Conservation (phyloP, 2,797 vertebrate genomes). For the Pristis pectinata region DNA sequence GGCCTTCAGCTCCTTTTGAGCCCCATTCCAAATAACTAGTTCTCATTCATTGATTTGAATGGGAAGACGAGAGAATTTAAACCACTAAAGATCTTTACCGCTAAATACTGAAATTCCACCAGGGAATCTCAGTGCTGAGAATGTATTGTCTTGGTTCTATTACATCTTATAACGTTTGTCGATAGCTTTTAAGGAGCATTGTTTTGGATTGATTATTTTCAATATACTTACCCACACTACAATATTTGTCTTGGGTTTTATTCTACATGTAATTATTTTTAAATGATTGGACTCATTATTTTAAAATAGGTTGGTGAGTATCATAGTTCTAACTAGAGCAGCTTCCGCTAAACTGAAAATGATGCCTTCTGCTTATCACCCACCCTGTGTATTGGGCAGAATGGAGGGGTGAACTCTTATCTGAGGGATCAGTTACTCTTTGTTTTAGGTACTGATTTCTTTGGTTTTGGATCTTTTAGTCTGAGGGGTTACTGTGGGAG, state of each 20-base stretch:
- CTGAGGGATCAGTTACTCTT: not conserved
- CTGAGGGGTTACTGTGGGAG: not conserved
- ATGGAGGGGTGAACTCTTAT: not conserved
- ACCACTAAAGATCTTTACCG: not conserved
- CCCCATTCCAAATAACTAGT: not conserved
- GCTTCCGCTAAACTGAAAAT: not conserved
- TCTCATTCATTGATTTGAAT: slow-evolving; percentile 8
- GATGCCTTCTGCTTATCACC: not conserved
- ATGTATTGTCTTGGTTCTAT: not conserved
- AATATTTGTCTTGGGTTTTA: not conserved
- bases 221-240: not conserved
- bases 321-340: not conserved
- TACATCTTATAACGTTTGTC: not conserved
- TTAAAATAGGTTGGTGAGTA: not conserved
- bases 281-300: not conserved
- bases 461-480: not conserved
- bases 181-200: not conserved
- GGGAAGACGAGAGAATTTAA: not conserved
- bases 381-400: not conserved
- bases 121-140: not conserved
- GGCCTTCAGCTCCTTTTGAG: not conserved
- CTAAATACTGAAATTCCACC: slow-evolving; percentile 15
- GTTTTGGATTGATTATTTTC: not conserved
- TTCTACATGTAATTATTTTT: not conserved
- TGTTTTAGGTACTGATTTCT: not conserved